Base-by-base conservation (phyloP, 2,888 invertebrate species). In the Eudasyphora cyanicolor region DNA sequence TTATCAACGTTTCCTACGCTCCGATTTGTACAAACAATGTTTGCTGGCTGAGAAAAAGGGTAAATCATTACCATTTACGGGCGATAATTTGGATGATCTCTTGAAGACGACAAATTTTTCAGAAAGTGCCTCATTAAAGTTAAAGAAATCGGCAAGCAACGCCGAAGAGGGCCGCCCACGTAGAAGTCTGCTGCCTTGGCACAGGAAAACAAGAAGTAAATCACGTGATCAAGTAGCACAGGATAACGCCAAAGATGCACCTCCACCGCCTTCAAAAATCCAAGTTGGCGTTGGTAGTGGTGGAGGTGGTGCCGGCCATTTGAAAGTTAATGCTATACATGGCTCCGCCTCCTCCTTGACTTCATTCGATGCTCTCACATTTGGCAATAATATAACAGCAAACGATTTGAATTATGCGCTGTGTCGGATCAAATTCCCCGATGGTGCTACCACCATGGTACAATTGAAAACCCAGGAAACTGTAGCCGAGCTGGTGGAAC, bases 371-470 rank as follows among this genome's bases (percentile, higher is more conserved):
- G 91, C 92, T 2, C 85, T 87, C 7, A 85, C 79, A 54, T 71
- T 60, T 82, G 79, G 17, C 78, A 84, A 71, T 76, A 86, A 57
- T 76, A 81, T 78, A 71, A 84, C 78, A 60, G 80, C 73, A 5
- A 87, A 86, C 7, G 89, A 89, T 29, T 87, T 71, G 86, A 88
- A 76, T 21, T 87, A 85, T 1, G 92, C 97, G 29, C 85, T 91
- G 17, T 97, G 97, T 90, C 95, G 98, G 86, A 97, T 99, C 84
- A 95, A 97, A 89, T 93, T 99, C 84, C 97, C 97, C 1, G 98
- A 98, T 92, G 96, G 97, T 71, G 97, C 98, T 80, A 98, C 98
- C 2, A 98, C 98, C 0, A 98, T 98, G 86, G 96, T 98, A 82
- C 96, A 96, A 87, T 96, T 97, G 62, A 95, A 95, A 87, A 93